Evolutionary conservation across 2,797 vertebrate genomes (phyloP).

Genomic region (Meriones psammophilus): DNA sequence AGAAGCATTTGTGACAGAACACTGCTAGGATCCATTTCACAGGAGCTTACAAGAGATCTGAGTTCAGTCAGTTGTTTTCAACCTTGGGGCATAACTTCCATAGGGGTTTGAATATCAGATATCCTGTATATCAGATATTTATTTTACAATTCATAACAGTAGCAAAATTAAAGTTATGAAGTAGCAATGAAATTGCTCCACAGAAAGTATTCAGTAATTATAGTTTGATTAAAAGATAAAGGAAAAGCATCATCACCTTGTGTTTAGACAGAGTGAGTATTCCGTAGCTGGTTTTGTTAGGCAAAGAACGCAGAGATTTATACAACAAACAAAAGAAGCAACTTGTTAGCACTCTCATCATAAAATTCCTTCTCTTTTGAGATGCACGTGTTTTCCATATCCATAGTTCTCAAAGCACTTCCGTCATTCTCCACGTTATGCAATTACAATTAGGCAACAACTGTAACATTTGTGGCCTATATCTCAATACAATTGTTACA

Average conservation of each 20-base stretch:
- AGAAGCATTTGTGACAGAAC: background rate
- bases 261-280: conserved; percentile 10
- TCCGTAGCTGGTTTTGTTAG: conserved; percentile 23
- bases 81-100: background rate
- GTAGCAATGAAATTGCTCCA: background rate
- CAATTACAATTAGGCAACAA: background rate
- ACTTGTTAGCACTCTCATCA: background rate
- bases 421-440: conserved; percentile 12
- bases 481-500: background rate
- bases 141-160: background rate
- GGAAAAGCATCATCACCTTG: background rate
- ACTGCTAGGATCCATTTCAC: background rate
- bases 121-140: background rate
- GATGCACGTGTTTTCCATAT: background rate
- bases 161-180: background rate
- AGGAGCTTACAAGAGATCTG: background rate
- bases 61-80: background rate
- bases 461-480: background rate
- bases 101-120: background rate
- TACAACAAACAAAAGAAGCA: background rate
- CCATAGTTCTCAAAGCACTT: background rate
- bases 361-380: background rate
- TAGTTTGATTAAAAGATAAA: conserved; percentile 8
- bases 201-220: background rate
- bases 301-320: background rate